Percentiles rank a stretch among this genome's conserved stretches.
Conservation (phyloP, 2,888 invertebrate genomes). For the Phalangium opilio region DNA sequence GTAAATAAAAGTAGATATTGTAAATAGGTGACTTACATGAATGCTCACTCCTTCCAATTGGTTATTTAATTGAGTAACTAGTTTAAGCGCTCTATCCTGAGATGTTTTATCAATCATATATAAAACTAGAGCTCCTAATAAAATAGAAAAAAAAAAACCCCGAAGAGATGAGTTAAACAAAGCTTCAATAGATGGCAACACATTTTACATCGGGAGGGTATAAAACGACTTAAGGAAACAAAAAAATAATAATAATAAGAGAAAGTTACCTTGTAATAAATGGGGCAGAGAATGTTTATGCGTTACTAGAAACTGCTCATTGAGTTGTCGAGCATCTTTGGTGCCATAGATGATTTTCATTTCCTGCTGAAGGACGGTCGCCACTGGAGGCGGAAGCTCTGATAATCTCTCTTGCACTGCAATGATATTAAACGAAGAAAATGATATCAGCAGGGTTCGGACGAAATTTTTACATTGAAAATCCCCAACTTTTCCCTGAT, state of each 20-base stretch:
- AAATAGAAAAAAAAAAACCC: constrained; percentile 2
- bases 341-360: constrained; percentile 38
- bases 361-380: constrained; percentile 32
- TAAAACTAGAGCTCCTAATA: constrained; percentile 53
- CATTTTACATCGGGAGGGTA: no score
- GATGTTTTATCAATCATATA: constrained; percentile 52
- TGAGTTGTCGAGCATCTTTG: constrained; percentile 42
- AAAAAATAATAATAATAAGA: background rate
- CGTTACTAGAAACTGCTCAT: constrained; percentile 50
- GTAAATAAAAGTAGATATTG: background rate
- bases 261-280: constrained; percentile 51
- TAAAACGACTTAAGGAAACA: no score
- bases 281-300: constrained; percentile 51
- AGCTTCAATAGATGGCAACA: constrained; percentile 1
- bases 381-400: constrained; percentile 23
- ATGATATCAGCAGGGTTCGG: no score
- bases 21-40: constrained; percentile 24
- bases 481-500: no score
- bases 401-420: no score
- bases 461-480: no score
- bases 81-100: constrained; percentile 46
- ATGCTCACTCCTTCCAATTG: constrained; percentile 38
- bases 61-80: constrained; percentile 32
- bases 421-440: no score
- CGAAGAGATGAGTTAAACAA: constrained; percentile 3